These are phyloP conservation scores for Sandelia bainsii DNA, from an alignment of 2,797 vertebrate genomes.

Conservation along the genomic window DNA sequence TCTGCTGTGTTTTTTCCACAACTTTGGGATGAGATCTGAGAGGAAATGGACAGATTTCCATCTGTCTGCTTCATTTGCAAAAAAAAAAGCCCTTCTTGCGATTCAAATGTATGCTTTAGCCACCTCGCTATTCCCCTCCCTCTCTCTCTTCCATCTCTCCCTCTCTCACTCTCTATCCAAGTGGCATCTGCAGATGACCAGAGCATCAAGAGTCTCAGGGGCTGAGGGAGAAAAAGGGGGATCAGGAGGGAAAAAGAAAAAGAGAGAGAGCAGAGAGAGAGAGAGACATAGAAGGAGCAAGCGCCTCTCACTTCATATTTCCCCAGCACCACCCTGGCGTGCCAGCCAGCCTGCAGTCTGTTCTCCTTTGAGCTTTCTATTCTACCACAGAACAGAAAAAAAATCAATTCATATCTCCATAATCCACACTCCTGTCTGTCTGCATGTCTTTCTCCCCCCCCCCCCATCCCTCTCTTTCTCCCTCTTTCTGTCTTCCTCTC, in stretches of 20 bases:
- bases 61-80: conserved; percentile 85
- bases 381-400: conserved; percentile 88
- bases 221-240: conserved; percentile 66
- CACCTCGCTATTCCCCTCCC: conserved; percentile 58
- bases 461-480: conserved; percentile 34
- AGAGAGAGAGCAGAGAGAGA: conserved; percentile 36
- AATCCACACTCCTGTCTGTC: conserved; percentile 96
- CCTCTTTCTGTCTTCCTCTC: conserved; percentile 36
- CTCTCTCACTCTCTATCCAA: conserved; percentile 80
- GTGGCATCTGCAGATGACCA: conserved; percentile 95
- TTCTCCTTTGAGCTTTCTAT: conserved; percentile 93
- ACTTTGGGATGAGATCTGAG: conserved; percentile 83
- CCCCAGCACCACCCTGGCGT: conserved; percentile 89
- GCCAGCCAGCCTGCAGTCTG: conserved; percentile 93
- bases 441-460: conserved; percentile 78
- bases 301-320: conserved; percentile 93
- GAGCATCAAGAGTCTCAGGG: conserved; percentile 88
- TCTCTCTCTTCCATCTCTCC: conserved; percentile 38
- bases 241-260: conserved; percentile 42
- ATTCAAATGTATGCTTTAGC: conserved; percentile 92
- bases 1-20: conserved; percentile 65
- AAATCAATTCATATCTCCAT: conserved; percentile 99
- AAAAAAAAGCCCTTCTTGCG: conserved; percentile 81
- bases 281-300: conserved; percentile 76
- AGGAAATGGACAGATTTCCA: conserved; percentile 84